Evolutionary conservation across 2,797 vertebrate species (phyloP).

Genomic region (Psittacula echo): DNA sequence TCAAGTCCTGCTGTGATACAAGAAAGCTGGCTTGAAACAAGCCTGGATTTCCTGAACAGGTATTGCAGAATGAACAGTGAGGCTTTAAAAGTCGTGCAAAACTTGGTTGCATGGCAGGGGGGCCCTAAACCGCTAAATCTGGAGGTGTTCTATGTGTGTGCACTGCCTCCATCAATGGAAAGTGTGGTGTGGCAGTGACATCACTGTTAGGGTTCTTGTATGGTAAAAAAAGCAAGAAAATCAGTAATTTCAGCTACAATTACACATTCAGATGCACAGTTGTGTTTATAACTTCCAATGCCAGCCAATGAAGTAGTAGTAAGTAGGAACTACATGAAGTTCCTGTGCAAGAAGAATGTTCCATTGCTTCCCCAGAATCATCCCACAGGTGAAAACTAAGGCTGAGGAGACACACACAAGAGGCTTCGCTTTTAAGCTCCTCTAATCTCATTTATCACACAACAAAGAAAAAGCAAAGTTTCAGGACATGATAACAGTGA

Average conservation of each 20-base stretch:
- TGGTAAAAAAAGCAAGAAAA: neutral
- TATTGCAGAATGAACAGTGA: neutral
- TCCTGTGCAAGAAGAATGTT: neutral
- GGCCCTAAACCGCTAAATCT: neutral
- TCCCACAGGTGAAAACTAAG: neutral
- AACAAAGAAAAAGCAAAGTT: slow-evolving; percentile 7
- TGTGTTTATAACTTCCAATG: fast-evolving
- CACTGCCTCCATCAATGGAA: neutral
- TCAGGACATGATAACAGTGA: neutral
- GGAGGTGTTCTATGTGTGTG: neutral
- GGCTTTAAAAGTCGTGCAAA: neutral
- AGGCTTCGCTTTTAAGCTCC: neutral
- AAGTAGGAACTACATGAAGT: neutral
- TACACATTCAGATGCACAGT: neutral
- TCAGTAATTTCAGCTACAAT: neutral
- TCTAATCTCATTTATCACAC: slow-evolving; percentile 16
- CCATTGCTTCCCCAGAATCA: neutral
- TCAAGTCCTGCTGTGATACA: neutral
- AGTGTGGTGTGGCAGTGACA: neutral
- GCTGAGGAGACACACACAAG: neutral
- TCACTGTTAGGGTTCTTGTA: neutral
- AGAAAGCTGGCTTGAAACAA: neutral
- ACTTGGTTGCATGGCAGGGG: fast-evolving
- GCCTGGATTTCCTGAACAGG: neutral
- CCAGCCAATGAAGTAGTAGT: fast-evolving